Conservation (phyloP, 2,888 invertebrate species). For the Spialia ferax region DNA sequence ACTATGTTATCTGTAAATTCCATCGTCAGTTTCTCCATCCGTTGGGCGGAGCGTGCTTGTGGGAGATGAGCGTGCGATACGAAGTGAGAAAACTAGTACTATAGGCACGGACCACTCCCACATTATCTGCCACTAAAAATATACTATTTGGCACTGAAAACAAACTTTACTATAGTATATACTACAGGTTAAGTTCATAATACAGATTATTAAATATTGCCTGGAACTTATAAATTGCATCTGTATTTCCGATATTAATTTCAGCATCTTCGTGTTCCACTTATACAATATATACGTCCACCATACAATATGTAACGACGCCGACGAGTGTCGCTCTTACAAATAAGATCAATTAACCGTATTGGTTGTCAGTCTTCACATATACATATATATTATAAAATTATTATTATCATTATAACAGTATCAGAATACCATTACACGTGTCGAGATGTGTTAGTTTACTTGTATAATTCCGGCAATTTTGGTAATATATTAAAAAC, state of each 20-base stretch:
- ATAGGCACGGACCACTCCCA: conserved; percentile 24
- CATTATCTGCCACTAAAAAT: conserved; percentile 46
- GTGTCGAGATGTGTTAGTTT: background rate
- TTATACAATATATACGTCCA: background rate
- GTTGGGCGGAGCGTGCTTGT: conserved; percentile 45
- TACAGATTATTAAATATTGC: conserved; percentile 6
- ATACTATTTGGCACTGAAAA: conserved; percentile 67
- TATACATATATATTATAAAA: conserved; percentile 15
- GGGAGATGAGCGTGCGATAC: background rate
- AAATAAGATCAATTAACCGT: conserved; percentile 16
- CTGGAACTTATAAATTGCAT: conserved; percentile 3
- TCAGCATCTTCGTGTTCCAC: background rate
- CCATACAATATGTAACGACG: background rate
- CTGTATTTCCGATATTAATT: conserved; percentile 2
- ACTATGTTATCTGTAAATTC: conserved; percentile 40
- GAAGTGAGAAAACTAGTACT: conserved; percentile 18
- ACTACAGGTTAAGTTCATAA: conserved; percentile 22
- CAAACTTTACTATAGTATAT: conserved; percentile 44
- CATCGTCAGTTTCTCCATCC: conserved; percentile 12
- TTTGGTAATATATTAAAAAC: background rate
- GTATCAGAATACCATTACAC: background rate
- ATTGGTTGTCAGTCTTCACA: conserved; percentile 35
- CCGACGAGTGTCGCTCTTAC: background rate
- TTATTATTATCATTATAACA: conserved; percentile 9
- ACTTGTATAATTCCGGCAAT: conserved; percentile 1